Conservation (phyloP, 2,797 vertebrate species). For the Sebastes iracundus region DNA sequence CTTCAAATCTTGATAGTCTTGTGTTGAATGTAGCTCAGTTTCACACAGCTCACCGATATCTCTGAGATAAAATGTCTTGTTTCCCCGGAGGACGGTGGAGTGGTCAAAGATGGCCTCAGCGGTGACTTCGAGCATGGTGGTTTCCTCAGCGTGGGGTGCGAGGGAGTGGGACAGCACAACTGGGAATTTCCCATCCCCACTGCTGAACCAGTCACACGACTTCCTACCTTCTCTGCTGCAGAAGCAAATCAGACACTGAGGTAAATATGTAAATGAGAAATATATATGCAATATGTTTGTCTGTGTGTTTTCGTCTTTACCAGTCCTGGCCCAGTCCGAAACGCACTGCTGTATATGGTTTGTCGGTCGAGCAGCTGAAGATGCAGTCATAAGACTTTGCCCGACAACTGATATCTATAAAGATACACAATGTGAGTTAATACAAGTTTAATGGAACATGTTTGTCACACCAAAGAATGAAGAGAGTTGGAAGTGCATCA, state of each 20-base stretch:
- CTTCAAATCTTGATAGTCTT: neutral
- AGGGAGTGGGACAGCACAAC: conserved; percentile 73
- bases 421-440: conserved; percentile 6
- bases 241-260: neutral
- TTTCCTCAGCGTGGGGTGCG: conserved; percentile 78
- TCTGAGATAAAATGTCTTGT: conserved; percentile 75
- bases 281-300: neutral
- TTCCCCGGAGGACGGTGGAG: conserved; percentile 32
- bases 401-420: conserved; percentile 71
- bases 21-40: neutral
- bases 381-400: conserved; percentile 80
- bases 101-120: conserved; percentile 66
- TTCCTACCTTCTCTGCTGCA: conserved; percentile 48
- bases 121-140: conserved; percentile 62
- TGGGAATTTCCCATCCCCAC: conserved; percentile 24
- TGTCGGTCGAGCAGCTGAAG: conserved; percentile 70
- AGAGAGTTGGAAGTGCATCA: neutral
- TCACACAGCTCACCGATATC: conserved; percentile 75
- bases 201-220: conserved; percentile 59
- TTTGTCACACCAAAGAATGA: neutral
- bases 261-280: neutral
- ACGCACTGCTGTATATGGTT: conserved; percentile 42
- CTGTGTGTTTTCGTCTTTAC: conserved; percentile 48
- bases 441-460: neutral
- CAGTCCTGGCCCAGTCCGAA: conserved; percentile 70